A percentile compares a stretch with the other conserved stretches of the same genome.
Evolutionary conservation across 1,140 invertebrate genomes (phyloP).

Genomic region (Monomorium pharaonis): DNA sequence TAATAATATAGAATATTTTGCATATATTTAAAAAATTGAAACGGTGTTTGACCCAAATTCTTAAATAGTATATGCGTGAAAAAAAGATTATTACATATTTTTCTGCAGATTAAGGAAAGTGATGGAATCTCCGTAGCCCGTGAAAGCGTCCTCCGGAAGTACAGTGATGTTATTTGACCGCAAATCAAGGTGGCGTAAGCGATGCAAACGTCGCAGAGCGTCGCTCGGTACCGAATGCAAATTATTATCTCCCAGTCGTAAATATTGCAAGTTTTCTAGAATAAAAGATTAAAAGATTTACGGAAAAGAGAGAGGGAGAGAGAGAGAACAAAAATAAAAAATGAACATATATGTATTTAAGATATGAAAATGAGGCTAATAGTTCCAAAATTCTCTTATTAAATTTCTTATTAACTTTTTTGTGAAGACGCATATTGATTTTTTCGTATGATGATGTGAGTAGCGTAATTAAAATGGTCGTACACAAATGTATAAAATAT

Average conservation of each 20-base stretch:
- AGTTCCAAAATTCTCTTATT: background rate
- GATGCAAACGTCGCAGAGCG: slow-evolving; percentile 91
- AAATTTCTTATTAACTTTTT: background rate
- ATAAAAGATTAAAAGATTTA: slow-evolving; percentile 58
- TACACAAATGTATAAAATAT: background rate
- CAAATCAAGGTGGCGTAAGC: slow-evolving; percentile 94
- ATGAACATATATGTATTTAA: background rate
- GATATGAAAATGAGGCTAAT: background rate
- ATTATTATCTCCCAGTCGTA: slow-evolving; percentile 94
- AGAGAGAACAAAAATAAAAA: no score
- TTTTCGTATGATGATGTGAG: background rate
- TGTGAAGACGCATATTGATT: background rate
- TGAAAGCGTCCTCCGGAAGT: slow-evolving; percentile 94
- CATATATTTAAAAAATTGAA: background rate
- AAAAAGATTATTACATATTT: slow-evolving; percentile 90
- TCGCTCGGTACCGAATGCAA: slow-evolving; percentile 93
- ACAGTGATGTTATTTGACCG: slow-evolving; percentile 94
- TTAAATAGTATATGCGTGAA: background rate
- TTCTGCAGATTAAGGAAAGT: slow-evolving; percentile 96
- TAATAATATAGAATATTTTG: background rate
- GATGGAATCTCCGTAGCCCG: slow-evolving; percentile 95
- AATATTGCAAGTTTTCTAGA: slow-evolving; percentile 94
- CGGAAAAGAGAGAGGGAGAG: no score
- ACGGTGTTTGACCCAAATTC: background rate
- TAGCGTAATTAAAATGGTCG: slow-evolving; percentile 2